phyloP scores from a whole-genome alignment of 1,140 invertebrate species.

The Lineus longissimus region DNA sequence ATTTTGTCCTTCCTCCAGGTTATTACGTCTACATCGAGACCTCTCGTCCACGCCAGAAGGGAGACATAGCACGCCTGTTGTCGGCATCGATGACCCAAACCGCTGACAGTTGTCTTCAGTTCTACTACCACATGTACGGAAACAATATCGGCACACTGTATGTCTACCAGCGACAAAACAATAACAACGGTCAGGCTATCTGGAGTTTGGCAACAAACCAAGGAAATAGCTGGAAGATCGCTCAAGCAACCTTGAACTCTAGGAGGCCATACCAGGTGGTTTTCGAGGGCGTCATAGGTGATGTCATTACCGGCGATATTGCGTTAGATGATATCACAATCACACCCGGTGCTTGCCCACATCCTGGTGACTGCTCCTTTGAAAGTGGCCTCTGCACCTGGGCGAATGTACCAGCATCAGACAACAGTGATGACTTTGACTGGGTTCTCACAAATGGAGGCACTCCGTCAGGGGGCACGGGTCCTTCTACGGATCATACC shows the following conservation, averaged over 20 bases:
- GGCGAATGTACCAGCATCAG: slow-evolving; percentile 10
- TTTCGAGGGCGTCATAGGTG: slow-evolving; percentile 63
- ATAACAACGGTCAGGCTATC: slow-evolving; percentile 20
- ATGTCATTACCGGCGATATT: slow-evolving; percentile 65
- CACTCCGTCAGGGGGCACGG: slow-evolving; percentile 8
- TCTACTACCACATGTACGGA: slow-evolving; percentile 38
- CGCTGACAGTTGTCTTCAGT: slow-evolving; percentile 17
- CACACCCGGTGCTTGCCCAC: slow-evolving; percentile 14
- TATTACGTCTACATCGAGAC: neutral
- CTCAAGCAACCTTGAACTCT: slow-evolving; percentile 23
- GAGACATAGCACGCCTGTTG: neutral
- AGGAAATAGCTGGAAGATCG: slow-evolving; percentile 38
- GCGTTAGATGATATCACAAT: slow-evolving; percentile 63
- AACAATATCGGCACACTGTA: slow-evolving; percentile 26
- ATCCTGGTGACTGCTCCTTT: slow-evolving; percentile 28
- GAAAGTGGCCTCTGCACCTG: slow-evolving; percentile 26
- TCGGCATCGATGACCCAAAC: slow-evolving; percentile 28
- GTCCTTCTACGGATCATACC: slow-evolving; percentile 23
- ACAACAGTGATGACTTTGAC: slow-evolving; percentile 11
- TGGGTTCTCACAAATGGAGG: slow-evolving; percentile 7
- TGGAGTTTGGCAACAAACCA: slow-evolving; percentile 26
- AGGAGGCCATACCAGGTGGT: slow-evolving; percentile 57
- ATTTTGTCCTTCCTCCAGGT: slow-evolving; percentile 28
- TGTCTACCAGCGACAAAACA: slow-evolving; percentile 19
- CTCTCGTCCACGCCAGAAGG: neutral